Evolutionary conservation across 2,797 vertebrate genomes (phyloP), one percentile per base, ranked within the genome.

Genomic region (Xiphophorus birchmanni): DNA sequence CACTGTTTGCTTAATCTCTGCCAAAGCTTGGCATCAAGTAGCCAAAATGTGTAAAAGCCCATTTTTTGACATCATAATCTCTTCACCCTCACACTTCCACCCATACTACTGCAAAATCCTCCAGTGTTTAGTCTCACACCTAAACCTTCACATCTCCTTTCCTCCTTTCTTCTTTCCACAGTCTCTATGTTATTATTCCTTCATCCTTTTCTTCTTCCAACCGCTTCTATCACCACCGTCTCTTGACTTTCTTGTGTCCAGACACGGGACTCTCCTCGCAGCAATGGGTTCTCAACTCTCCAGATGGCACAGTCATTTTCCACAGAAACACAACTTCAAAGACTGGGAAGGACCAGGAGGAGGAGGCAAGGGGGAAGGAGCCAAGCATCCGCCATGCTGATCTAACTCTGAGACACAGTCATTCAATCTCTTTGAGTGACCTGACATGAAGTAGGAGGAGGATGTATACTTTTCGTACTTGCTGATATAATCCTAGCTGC

Each of bases 261-360:
- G 83, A 90, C 83, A 18, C 32, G 29, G 83, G 23, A 45, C 77
- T 82, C 80, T 87, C 81, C 77, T 85, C 71, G 42, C 40, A 83
- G 80, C 6, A 18, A 77, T 74, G 60, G 77, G 42, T 84, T 88
- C 82, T 85, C 87, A 83, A 75, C 86, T 81, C 86, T 93, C 86
- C 92, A 94, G 90, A 93, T 91, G 91, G 92, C 87, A 81, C 78
- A 78, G 81, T 85, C 79, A 73, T 78, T 87, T 83, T 88, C 86
- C 92, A 88, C 80, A 90, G 89, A 89, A 79, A 76, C 83, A 87
- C 80, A 44, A 82, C 90, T 91, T 93, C 90, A 94, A 93, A 94
- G 84, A 87, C 77, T 63, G 76, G 42, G 26, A 48, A 73, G 45
- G 71, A 76, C 65, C 23, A 76, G 72, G 71, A 63, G 50, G n/a